A percentile compares a stretch with the other conserved stretches of the same genome.
Conservation (phyloP, 2,888 invertebrate genomes). For the Coelopa pilipes region DNA sequence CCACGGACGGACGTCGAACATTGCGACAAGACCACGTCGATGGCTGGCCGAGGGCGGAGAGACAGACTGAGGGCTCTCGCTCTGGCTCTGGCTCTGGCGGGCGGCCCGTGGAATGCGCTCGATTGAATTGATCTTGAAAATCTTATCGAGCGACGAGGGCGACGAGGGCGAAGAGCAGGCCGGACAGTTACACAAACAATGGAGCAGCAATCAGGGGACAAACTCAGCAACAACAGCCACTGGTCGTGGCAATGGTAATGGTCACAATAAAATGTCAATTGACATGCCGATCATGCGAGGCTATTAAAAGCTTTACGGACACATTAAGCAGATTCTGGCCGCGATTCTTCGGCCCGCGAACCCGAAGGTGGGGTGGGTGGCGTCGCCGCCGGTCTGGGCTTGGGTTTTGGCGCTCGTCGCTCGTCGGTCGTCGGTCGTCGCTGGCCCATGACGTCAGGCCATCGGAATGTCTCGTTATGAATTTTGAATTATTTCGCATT, state of each 20-base stretch:
- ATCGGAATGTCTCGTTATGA: slow-evolving; percentile 25
- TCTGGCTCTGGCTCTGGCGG: too few relatives aligned
- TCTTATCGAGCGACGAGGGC: background rate
- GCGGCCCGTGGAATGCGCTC: too few relatives aligned
- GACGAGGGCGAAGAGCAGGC: background rate
- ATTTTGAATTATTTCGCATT: background rate
- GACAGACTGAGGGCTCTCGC: too few relatives aligned
- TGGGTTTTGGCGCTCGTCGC: slow-evolving; percentile 6
- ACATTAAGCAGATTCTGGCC: slow-evolving; percentile 19
- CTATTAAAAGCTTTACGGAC: slow-evolving; percentile 28
- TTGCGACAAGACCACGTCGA: background rate
- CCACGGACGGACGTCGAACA: background rate
- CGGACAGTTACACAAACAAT: too few relatives aligned
- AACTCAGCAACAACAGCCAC: background rate
- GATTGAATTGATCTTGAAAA: background rate
- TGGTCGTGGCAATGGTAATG: too few relatives aligned
- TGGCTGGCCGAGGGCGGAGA: too few relatives aligned
- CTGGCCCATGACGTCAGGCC: slow-evolving; percentile 19
- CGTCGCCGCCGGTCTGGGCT: background rate
- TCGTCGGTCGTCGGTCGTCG: background rate
- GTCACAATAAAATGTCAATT: background rate
- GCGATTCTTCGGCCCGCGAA: too few relatives aligned
- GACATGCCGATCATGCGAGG: slow-evolving; percentile 25
- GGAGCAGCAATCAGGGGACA: too few relatives aligned
- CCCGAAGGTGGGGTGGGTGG: slow-evolving; percentile 7